A percentile compares a stretch with the other conserved stretches of the same genome.
These are phyloP conservation scores for Copsychus sechellarum DNA, from an alignment of 2,113 vertebrate species.

Conservation along the genomic window DNA sequence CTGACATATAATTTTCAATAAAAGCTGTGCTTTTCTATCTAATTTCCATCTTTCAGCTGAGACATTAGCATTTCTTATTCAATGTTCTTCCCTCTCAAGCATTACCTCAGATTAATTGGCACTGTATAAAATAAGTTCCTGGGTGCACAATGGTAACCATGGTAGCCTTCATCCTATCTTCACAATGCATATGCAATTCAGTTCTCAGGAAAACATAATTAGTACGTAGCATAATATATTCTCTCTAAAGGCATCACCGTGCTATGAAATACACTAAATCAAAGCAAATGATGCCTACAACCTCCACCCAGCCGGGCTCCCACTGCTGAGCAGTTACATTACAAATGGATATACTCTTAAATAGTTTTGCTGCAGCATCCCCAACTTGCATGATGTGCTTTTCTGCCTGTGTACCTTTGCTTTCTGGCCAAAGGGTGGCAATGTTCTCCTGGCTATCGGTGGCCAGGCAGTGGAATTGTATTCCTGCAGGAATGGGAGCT, in stretches of 20 bases:
- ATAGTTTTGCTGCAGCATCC: background rate
- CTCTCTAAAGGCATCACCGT: conserved; percentile 27
- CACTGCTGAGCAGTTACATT: background rate
- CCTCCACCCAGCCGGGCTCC: background rate
- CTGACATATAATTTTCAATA: conserved; percentile 36
- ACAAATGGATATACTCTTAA: background rate
- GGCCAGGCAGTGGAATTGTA: background rate
- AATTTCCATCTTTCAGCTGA: conserved; percentile 51
- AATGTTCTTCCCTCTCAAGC: conserved; percentile 59
- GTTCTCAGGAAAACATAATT: conserved; percentile 67
- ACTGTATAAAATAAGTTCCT: conserved; percentile 67
- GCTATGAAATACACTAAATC: conserved; percentile 26
- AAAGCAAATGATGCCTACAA: background rate
- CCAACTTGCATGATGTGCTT: background rate
- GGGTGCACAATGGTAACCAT: conserved; percentile 72
- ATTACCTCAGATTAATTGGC: conserved; percentile 73
- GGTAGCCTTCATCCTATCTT: conserved; percentile 69
- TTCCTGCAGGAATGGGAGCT: background rate
- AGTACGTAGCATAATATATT: conserved; percentile 50
- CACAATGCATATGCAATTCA: conserved; percentile 69
- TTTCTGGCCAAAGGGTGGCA: conserved; percentile 73
- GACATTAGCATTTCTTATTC: conserved; percentile 61
- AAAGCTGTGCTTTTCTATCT: conserved; percentile 56
- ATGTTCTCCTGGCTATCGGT: conserved; percentile 67
- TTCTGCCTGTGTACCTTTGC: background rate